phyloP scores from a whole-genome alignment of 2,888 invertebrate species.

The Agonum fuliginosum region DNA sequence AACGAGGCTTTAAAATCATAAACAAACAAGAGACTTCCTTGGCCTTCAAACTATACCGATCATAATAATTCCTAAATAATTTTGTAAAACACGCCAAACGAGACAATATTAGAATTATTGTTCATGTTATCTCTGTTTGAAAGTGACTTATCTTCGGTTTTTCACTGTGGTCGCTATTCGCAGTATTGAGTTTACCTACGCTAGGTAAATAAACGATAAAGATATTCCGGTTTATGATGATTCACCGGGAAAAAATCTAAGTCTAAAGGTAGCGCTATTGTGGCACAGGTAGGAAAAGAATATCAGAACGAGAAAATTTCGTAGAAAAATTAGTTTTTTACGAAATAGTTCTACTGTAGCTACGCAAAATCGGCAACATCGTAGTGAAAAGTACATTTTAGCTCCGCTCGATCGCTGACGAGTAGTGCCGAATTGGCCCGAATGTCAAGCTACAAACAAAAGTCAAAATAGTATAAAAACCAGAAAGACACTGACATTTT shows the following conservation, averaged over 20 bases:
- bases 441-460: too few species aligned
- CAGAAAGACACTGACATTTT: too few species aligned
- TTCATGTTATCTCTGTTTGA: not conserved
- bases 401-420: too few species aligned
- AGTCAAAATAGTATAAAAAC: too few species aligned
- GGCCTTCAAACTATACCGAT: not conserved
- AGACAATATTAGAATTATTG: not conserved
- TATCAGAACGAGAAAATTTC: too few species aligned
- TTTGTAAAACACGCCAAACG: not conserved
- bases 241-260: constrained; percentile 22
- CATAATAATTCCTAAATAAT: not conserved
- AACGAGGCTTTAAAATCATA: too few species aligned
- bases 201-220: constrained; percentile 39
- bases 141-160: constrained; percentile 10
- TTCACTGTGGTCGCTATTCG: not conserved
- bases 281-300: constrained; percentile 26
- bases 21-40: not conserved
- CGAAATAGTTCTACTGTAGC: too few species aligned
- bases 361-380: too few species aligned
- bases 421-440: too few species aligned
- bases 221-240: constrained; percentile 21
- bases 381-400: too few species aligned
- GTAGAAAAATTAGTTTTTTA: too few species aligned
- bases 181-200: constrained; percentile 21
- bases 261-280: not conserved